phyloP scores from a whole-genome alignment of 1,140 invertebrate species.

The Achatina immaculata region DNA sequence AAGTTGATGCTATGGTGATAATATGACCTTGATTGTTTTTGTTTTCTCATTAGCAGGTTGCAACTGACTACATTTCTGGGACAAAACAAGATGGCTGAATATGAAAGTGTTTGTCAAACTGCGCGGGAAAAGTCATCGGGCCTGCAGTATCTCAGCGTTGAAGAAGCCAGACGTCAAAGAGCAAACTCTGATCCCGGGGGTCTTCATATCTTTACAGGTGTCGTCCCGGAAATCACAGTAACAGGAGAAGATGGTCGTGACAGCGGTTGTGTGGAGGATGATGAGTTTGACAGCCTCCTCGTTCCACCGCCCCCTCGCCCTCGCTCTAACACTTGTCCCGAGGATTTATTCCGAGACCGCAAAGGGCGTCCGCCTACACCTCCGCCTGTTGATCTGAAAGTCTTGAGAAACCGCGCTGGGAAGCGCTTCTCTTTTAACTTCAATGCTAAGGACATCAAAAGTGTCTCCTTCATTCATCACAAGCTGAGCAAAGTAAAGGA shows the following conservation, averaged over 20 bases:
- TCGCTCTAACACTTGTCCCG: constrained; percentile 32
- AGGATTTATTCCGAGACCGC: constrained; percentile 26
- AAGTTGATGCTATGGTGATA: too few relatives aligned
- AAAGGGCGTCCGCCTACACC: constrained; percentile 29
- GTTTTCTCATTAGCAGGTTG: neutral
- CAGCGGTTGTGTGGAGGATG: neutral
- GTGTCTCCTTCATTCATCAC: constrained; percentile 28
- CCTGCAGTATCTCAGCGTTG: constrained; percentile 12
- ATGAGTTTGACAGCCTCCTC: neutral
- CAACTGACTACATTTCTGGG: too few relatives aligned
- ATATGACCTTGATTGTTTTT: neutral
- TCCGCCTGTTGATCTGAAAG: constrained; percentile 7
- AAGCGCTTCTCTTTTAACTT: constrained; percentile 28
- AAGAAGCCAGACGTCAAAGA: constrained; percentile 17
- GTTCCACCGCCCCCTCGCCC: neutral
- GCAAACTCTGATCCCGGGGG: constrained; percentile 27
- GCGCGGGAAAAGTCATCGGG: neutral
- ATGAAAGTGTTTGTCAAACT: neutral
- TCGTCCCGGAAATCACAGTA: constrained; percentile 27
- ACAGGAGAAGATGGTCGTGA: constrained; percentile 12
- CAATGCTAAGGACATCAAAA: constrained; percentile 15
- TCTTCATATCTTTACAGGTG: constrained; percentile 8
- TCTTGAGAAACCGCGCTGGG: neutral
- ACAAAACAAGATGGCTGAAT: too few relatives aligned
- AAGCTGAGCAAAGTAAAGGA: constrained; percentile 22